Conservation (phyloP, 2,888 invertebrate genomes). For the Osmoderma eremita region DNA sequence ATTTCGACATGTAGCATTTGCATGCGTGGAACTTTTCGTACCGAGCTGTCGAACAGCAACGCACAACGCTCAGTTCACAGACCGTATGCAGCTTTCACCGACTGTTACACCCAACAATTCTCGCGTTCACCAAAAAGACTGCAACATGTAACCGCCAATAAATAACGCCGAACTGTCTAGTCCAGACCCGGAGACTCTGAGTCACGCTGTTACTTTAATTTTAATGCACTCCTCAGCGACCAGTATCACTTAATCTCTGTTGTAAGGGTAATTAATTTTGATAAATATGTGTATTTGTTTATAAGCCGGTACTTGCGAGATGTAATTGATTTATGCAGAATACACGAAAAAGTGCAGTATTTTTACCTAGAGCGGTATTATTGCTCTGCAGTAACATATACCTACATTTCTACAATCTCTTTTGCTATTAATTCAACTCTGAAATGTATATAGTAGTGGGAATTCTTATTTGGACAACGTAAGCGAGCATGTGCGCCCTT, state of each 20-base stretch:
- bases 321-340: constrained; percentile 26
- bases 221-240: constrained; percentile 39
- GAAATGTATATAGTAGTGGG: too few species aligned
- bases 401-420: too few species aligned
- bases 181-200: constrained; percentile 37
- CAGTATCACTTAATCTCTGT: constrained; percentile 39
- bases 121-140: constrained; percentile 14
- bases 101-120: constrained; percentile 12
- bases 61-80: constrained; percentile 17
- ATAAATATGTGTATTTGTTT: constrained; percentile 35
- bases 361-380: background rate
- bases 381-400: too few species aligned
- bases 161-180: constrained; percentile 38
- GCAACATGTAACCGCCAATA: constrained; percentile 36
- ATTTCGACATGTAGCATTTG: constrained; percentile 9
- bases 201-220: constrained; percentile 42
- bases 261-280: constrained; percentile 42
- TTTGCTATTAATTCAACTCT: too few species aligned
- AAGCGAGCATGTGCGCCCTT: too few species aligned
- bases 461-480: too few species aligned
- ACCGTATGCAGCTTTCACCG: constrained; percentile 34
- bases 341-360: constrained; percentile 22
- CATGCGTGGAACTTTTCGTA: constrained; percentile 23
- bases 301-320: constrained; percentile 24
- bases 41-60: constrained; percentile 18